Evolutionary conservation across 35 echinoderm and acorn worm species (phyloP), one percentile per base, ranked within the genome.

Genomic region (Strongylocentrotus purpuratus): DNA sequence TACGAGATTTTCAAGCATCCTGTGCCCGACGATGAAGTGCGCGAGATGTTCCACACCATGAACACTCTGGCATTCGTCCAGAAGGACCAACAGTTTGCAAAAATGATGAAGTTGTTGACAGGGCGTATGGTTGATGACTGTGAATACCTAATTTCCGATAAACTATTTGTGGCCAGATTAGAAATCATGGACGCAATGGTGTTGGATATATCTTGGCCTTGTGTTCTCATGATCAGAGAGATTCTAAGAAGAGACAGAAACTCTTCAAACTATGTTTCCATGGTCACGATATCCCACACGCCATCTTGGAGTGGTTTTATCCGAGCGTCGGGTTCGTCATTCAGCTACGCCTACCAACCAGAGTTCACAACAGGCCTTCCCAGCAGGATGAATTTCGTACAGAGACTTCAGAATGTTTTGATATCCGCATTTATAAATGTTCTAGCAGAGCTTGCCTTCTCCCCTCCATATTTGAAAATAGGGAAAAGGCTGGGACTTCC

Each of bases 1-100:
- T 89, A 45, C 87, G 87, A 89, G n/a, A 89, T 89, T 46, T 89
- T 89, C 33, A 45, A 89, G 32, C 87, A 89, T 41, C 45, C 87
- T 33, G 87, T 89, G 5, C 87, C 33, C 6, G 87, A 89, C 2
- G 87, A 89, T 17, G 87, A 89, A 22, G 96, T 96, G 31, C 78
- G 46, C 45, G 48, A 96, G 31, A 87, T 61, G 25, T 25, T 96
- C 4, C 46, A 48, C 33, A 93, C 92, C 4, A 61, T 95, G 55
- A 94, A 46, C 5, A 33, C 86, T 32, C 58, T 94, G 15, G 96
- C 96, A 78, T 96, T 96, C 87, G 94, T 94, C 2, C 32, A 45
- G 31, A 46, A 46, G 33, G 45, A 89, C 25, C 2, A 89, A 45
- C 87, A 89, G 15, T 89, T 89, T 45, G 25, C 45, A 13, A 20